A percentile compares a stretch with the other conserved stretches of the same genome.
These are phyloP conservation scores for Cynopterus sphinx DNA, from an alignment of 2,797 vertebrate species.

Conservation along the genomic window DNA sequence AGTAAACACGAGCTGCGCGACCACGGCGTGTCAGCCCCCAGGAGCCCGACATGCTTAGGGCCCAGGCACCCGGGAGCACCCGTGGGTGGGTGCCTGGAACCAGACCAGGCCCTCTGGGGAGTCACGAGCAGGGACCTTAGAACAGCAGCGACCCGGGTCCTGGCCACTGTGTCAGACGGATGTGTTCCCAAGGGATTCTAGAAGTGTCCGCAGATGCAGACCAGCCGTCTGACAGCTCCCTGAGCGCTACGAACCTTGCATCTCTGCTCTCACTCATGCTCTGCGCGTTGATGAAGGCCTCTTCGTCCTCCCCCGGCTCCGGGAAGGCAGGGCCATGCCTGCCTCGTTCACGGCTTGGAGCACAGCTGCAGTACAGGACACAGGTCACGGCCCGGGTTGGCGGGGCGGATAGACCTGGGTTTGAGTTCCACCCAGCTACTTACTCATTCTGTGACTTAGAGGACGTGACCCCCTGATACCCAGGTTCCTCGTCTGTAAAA, in stretches of 20 bases:
- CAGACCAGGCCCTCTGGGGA: not conserved
- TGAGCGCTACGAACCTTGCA: not conserved
- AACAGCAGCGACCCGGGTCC: not conserved
- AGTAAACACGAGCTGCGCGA: not conserved
- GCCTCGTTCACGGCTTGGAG: not conserved
- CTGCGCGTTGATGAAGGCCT: not conserved
- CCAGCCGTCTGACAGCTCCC: not conserved
- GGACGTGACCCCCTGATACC: not conserved
- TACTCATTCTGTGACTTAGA: not conserved
- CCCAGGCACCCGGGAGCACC: not conserved
- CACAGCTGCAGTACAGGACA: not conserved
- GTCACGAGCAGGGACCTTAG: not conserved
- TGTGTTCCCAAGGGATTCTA: not conserved
- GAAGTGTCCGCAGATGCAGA: not conserved
- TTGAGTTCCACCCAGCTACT: not conserved
- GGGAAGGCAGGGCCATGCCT: not conserved
- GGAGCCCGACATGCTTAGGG: not conserved
- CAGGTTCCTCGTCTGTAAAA: slow-evolving; percentile 8
- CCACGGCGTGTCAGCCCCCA: not conserved
- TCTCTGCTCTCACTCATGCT: not conserved
- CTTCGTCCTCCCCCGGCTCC: not conserved
- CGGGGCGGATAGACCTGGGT: not conserved
- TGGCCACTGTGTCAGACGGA: not conserved
- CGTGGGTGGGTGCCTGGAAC: not conserved
- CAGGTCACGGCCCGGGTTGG: not conserved